Percentiles rank a stretch among this genome's conserved stretches.
Conservation (phyloP, 2,888 invertebrate species). For the Apantesis nais region DNA sequence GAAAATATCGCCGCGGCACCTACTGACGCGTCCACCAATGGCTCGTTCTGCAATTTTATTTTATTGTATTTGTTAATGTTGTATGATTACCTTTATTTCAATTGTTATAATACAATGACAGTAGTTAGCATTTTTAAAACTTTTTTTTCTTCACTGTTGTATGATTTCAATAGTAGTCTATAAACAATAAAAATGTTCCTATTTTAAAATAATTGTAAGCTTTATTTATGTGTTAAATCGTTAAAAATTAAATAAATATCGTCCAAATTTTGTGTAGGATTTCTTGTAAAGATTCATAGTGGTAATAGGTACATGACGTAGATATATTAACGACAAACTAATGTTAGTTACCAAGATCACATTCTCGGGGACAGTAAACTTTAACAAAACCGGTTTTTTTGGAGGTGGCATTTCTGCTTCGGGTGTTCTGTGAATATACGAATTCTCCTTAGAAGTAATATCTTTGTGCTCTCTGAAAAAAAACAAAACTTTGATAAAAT, state of each 20-base stretch:
- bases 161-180: too few relatives aligned
- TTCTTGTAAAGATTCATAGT: neutral
- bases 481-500: neutral
- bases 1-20: conserved; percentile 92
- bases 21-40: conserved; percentile 86
- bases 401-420: conserved; percentile 62
- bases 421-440: conserved; percentile 58
- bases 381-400: conserved; percentile 70
- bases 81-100: too few relatives aligned
- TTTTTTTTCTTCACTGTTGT: too few relatives aligned
- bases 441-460: conserved; percentile 60
- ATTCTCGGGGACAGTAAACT: conserved; percentile 74
- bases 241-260: too few relatives aligned
- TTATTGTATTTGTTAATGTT: neutral
- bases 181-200: too few relatives aligned
- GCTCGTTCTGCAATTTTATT: conserved; percentile 60
- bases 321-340: neutral
- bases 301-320: neutral
- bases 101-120: too few relatives aligned
- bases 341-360: conserved; percentile 60
- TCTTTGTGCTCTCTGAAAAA: conserved; percentile 74
- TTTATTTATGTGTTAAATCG: too few relatives aligned
- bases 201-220: too few relatives aligned
- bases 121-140: too few relatives aligned
- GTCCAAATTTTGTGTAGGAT: neutral